Evolutionary conservation across 2,113 vertebrate species (phyloP), one percentile per base, ranked within the genome.

Genomic region (Pholis gunnellus): DNA sequence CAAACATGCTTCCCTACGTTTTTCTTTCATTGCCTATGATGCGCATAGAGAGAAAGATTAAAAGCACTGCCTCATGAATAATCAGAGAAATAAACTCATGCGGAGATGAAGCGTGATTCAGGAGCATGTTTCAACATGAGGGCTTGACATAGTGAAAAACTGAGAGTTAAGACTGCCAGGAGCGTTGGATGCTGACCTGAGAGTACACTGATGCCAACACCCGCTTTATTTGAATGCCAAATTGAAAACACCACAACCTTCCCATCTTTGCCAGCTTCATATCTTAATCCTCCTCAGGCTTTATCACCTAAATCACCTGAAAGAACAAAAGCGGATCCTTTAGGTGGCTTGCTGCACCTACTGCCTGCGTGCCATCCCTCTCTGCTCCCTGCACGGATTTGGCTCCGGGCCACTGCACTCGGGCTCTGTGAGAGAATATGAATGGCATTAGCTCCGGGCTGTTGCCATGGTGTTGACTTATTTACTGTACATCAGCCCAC

Each of bases 401-500:
- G 85, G 84, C 84, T 87, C 42, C 65, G 18, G 78, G 77, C 88
- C 81, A 81, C 40, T 1, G 14, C 66, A 50, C 79, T 70, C 83
- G 29, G 44, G 81, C 84, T 84, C 69, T 74, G 73, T 54, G 75
- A 83, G 75, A 63, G 81, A 84, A 82, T 81, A 79, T 89, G 83
- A 91, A 87, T 87, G 78, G 79, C 77, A 87, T 86, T 88, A 76
- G 87, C 83, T 83, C 69, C 57, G 5, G 79, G 87, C 91, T 88
- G 91, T 91, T 92, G 83, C 89, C 88, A 92, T 92, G 89, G 88
- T 82, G 84, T 90, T 86, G 71, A 89, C 83, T 90, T 91, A 92
- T 92, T 92, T 94, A 93, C 84, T 88, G 90, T 90, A 89, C 76
- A 86, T 92, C 85, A 87, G 83, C 82, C 84, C 74, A 78, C 79